phyloP scores from a whole-genome alignment of 2,113 vertebrate species.

The Gopherus flavomarginatus region DNA sequence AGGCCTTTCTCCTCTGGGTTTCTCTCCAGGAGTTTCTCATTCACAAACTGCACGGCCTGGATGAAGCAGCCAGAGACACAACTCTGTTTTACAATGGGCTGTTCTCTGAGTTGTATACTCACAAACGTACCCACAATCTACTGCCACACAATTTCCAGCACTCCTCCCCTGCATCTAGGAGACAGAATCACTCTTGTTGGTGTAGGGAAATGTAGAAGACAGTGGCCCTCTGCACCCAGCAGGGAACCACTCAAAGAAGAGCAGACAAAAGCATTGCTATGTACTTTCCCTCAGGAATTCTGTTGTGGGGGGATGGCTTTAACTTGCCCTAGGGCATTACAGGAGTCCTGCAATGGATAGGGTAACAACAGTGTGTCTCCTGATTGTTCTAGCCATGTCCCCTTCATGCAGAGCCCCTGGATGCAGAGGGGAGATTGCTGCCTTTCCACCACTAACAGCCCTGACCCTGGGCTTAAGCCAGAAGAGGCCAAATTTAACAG shows the following conservation, averaged over 20 bases:
- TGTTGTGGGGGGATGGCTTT: background rate
- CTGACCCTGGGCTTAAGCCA: background rate
- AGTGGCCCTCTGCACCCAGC: background rate
- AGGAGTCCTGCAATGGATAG: background rate
- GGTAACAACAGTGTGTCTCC: background rate
- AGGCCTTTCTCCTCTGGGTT: conserved; percentile 76
- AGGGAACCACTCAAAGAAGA: background rate
- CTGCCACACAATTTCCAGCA: background rate
- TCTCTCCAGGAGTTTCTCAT: conserved; percentile 75
- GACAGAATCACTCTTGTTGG: background rate
- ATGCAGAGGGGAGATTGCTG: background rate
- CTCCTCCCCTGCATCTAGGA: background rate
- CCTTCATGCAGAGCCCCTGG: background rate
- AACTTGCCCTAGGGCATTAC: background rate
- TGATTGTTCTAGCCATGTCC: background rate
- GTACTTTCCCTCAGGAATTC: background rate
- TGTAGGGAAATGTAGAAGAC: background rate
- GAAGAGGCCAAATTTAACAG: background rate
- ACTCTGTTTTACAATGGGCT: background rate
- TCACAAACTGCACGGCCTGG: conserved; percentile 81
- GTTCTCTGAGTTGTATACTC: background rate
- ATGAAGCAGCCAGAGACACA: background rate
- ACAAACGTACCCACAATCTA: background rate
- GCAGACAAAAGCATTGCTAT: background rate
- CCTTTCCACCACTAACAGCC: background rate